Percentiles rank a stretch among this genome's conserved stretches.
Evolutionary conservation across 2,888 invertebrate genomes (phyloP).

Genomic region (Caradrina kadenii): DNA sequence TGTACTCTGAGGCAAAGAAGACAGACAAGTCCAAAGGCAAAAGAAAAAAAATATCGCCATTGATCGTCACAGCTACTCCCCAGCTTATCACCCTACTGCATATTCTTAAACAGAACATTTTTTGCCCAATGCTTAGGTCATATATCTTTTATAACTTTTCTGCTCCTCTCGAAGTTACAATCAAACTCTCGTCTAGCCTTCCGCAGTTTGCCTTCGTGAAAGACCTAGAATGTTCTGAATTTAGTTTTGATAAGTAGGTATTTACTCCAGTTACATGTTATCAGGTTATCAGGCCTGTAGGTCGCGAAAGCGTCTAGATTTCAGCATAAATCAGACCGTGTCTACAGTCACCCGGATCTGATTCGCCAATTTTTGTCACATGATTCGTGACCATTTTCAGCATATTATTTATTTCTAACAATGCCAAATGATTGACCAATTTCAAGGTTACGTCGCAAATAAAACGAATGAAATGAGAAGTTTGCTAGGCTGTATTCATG

Average conservation of each 20-base stretch:
- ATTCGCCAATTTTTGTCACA: constrained; percentile 30
- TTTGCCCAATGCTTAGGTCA: too few relatives aligned
- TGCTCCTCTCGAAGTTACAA: too few relatives aligned
- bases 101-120: too few relatives aligned
- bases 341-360: constrained; percentile 35
- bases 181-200: neutral
- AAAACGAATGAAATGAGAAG: constrained; percentile 21
- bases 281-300: constrained; percentile 31
- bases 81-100: too few relatives aligned
- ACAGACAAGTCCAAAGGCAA: too few relatives aligned
- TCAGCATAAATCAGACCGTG: constrained; percentile 19
- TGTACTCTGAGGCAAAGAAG: too few relatives aligned
- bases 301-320: constrained; percentile 12
- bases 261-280: constrained; percentile 1
- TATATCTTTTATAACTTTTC: neutral
- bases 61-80: too few relatives aligned
- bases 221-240: neutral
- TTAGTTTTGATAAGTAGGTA: neutral
- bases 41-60: too few relatives aligned
- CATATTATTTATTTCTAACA: constrained; percentile 28
- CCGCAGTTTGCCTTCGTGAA: neutral
- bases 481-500: neutral
- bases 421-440: constrained; percentile 17
- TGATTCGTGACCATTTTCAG: constrained; percentile 25
- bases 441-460: constrained; percentile 19